A percentile compares a stretch with the other conserved stretches of the same genome.
phyloP scores from a whole-genome alignment of 2,113 vertebrate species.

The Phocoena sinus region DNA sequence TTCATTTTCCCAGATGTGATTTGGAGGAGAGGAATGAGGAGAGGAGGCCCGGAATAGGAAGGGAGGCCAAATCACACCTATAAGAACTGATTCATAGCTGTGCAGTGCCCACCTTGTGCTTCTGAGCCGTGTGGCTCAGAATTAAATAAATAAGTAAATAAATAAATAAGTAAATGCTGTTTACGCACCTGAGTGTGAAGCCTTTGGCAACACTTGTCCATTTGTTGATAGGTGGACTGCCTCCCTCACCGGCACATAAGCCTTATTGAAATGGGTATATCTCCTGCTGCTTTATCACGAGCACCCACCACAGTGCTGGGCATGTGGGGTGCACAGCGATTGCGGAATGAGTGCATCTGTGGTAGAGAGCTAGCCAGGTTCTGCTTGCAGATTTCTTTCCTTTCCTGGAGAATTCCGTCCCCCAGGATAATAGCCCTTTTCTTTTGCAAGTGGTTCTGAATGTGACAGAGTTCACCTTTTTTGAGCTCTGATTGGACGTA shows the following conservation, averaged over 20 bases:
- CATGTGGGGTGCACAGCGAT: fast-evolving
- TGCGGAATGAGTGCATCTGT: fast-evolving
- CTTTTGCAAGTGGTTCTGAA: neutral
- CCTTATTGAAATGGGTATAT: fast-evolving
- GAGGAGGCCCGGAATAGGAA: neutral
- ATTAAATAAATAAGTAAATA: too few species aligned
- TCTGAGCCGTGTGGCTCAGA: neutral
- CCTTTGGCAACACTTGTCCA: too few species aligned
- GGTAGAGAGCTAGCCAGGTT: fast-evolving
- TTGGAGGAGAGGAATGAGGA: neutral
- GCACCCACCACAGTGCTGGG: fast-evolving
- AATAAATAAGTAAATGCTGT: too few species aligned
- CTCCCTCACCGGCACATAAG: fast-evolving
- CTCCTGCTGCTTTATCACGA: neutral
- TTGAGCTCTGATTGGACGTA: fast-evolving
- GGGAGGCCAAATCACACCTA: neutral
- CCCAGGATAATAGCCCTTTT: fast-evolving
- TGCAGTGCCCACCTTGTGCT: fast-evolving
- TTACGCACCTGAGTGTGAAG: neutral
- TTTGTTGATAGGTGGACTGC: neutral
- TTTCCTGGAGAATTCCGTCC: neutral
- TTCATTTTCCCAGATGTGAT: neutral
- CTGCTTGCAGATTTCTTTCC: neutral
- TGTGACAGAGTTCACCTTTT: neutral
- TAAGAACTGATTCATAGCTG: fast-evolving